Evolutionary conservation across 1,140 invertebrate species (phyloP), one percentile per base, ranked within the genome.

Genomic region (Nymphalis io): DNA sequence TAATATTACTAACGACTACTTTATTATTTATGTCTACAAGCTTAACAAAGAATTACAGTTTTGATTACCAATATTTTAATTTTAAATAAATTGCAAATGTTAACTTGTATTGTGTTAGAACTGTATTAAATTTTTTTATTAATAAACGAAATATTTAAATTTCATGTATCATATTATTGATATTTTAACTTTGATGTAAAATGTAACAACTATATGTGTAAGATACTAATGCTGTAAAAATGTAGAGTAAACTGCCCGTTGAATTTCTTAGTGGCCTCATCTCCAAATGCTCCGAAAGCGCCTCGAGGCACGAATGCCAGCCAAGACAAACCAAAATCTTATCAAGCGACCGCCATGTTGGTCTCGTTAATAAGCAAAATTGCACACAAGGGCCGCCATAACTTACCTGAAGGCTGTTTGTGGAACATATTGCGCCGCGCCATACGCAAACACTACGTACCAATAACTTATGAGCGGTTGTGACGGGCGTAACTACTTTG

Each of bases 311-410:
- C 89, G 88, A 84, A 88, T 85, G 77, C 84, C 75, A 71, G 75
- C 74, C 84, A 89, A 91, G 87, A 89, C 88, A 89, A 89, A 86
- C 87, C 85, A 72, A 87, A 89, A 89, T 89, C 86, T 91, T 89
- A 91, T 88, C 87, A 88, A 87, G 75, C 82, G 80, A 73, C 79
- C 78, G 83, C 88, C 83, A 86, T 88, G 81, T 87, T 88, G 81
- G 84, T 81, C 77, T 85, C 78, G 81, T 88, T 91, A 89, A 89
- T 90, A 89, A 90, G 85, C 86, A 89, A 89, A 89, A 87, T 85
- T 88, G 78, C 81, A 89, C 83, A 86, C 84, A 83, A 80, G 81
- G 75, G 73, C 80, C 70, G 73, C 76, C 78, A 68, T 78, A 86
- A 84, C 81, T 87, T 80, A 89, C 88, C 87, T 89, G 82, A 83